phyloP scores from a whole-genome alignment of 1,140 invertebrate species.

The Atta cephalotes region DNA sequence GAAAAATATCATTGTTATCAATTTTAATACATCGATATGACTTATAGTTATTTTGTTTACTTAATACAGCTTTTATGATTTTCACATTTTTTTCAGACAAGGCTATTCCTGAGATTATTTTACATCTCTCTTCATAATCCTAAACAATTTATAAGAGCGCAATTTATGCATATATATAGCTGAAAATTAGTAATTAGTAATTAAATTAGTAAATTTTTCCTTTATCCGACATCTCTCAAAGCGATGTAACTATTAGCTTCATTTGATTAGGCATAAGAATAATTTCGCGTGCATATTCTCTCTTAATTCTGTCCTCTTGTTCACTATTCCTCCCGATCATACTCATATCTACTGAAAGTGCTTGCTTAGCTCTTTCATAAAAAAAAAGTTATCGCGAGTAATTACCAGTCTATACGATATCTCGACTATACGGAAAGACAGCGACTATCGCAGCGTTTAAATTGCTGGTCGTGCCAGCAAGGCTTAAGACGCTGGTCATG shows the following conservation, averaged over 20 bases:
- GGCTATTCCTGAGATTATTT: slow-evolving; percentile 16
- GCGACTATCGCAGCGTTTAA: slow-evolving; percentile 19
- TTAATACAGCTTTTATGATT: neutral
- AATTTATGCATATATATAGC: slow-evolving; percentile 32
- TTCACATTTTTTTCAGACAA: neutral
- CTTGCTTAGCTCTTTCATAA: slow-evolving; percentile 43
- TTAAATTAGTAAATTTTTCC: slow-evolving; percentile 24
- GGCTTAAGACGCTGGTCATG: neutral
- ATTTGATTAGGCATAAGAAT: slow-evolving; percentile 72
- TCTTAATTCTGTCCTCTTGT: slow-evolving; percentile 50
- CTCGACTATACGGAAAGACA: slow-evolving; percentile 62
- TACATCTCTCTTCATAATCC: neutral
- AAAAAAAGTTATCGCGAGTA: slow-evolving; percentile 48
- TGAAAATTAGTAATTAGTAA: neutral
- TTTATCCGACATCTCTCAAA: slow-evolving; percentile 26
- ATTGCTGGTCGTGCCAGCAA: neutral
- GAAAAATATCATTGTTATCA: slow-evolving; percentile 4
- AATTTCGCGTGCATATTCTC: slow-evolving; percentile 46
- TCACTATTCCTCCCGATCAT: slow-evolving; percentile 27
- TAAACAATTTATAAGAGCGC: slow-evolving; percentile 7
- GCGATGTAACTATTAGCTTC: slow-evolving; percentile 57
- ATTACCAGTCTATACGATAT: slow-evolving; percentile 63
- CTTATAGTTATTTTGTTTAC: neutral
- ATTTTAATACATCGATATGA: neutral
- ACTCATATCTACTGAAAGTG: slow-evolving; percentile 10